phyloP scores from a whole-genome alignment of 2,113 vertebrate species.

The Murina feae region DNA sequence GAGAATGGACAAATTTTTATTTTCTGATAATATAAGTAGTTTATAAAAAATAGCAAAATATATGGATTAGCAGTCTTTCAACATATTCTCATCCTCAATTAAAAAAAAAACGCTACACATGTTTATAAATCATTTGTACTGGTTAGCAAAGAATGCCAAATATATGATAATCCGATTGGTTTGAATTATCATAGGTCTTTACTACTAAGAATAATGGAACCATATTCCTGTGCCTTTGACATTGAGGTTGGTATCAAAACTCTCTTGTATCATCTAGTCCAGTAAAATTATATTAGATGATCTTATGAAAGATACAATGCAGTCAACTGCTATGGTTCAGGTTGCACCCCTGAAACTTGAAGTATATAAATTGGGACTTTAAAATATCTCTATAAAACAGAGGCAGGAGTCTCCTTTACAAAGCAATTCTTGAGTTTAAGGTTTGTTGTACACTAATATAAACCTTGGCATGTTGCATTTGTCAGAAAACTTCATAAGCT shows the following conservation, averaged over 20 bases:
- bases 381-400: background rate
- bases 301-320: background rate
- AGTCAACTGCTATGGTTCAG: background rate
- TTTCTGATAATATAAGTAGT: background rate
- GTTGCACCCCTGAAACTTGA: background rate
- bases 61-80: background rate
- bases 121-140: background rate
- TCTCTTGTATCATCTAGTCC: background rate
- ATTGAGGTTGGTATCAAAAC: background rate
- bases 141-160: background rate
- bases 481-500: conserved; percentile 70
- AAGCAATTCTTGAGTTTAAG: background rate
- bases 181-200: background rate
- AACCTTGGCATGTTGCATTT: conserved; percentile 32
- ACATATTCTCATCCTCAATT: background rate
- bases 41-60: background rate
- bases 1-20: background rate
- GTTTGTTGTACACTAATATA: conserved; percentile 12
- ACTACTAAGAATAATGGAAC: background rate
- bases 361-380: background rate
- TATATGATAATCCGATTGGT: background rate
- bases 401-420: background rate
- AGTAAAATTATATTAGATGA: background rate
- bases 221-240: background rate
- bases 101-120: background rate